These are phyloP conservation scores for Hyaena hyaena DNA, from an alignment of 2,113 vertebrate genomes.

Conservation along the genomic window DNA sequence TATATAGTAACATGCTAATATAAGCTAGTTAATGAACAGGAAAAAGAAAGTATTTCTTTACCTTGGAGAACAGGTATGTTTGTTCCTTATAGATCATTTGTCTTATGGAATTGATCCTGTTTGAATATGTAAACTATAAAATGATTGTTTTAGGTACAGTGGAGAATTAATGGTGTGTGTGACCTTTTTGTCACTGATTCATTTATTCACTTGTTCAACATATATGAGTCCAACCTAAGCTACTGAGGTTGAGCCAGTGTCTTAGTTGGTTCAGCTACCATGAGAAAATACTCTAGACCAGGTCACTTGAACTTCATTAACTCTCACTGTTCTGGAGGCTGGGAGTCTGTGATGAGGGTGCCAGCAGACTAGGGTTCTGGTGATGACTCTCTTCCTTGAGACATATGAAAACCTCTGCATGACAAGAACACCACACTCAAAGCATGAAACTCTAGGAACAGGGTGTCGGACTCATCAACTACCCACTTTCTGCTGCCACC, in stretches of 20 bases:
- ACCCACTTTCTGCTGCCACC: neutral
- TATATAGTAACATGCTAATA: neutral
- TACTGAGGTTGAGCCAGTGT: neutral
- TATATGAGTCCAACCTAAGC: neutral
- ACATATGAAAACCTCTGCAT: neutral
- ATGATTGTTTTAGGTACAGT: slow-evolving; percentile 24
- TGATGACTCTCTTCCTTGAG: neutral
- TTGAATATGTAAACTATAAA: slow-evolving; percentile 30
- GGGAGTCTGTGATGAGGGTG: neutral
- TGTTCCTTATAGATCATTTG: neutral
- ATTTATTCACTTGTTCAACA: neutral
- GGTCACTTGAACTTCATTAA: neutral
- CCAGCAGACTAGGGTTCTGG: neutral
- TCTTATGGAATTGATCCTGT: neutral
- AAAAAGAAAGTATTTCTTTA: neutral
- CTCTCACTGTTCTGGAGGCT: neutral
- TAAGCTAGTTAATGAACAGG: neutral
- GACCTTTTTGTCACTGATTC: neutral
- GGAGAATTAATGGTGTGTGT: neutral
- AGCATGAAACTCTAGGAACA: neutral
- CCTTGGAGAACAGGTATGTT: neutral
- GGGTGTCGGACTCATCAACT: neutral
- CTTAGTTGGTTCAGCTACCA: neutral
- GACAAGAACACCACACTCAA: neutral
- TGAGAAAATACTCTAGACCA: neutral